phyloP scores from a whole-genome alignment of 2,888 invertebrate species.

The Thysanoteuthis rhombus region DNA sequence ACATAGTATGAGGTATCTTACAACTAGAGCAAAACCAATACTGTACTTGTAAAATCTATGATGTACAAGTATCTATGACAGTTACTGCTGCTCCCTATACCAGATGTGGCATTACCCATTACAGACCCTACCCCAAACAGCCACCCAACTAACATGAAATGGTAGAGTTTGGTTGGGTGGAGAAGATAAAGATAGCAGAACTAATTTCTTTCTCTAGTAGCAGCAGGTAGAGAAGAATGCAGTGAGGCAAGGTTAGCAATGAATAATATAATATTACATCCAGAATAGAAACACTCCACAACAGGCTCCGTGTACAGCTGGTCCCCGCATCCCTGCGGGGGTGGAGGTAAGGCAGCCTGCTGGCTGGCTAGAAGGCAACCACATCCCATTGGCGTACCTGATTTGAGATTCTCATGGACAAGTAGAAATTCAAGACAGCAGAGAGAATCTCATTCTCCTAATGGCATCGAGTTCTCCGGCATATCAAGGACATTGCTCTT shows the following conservation, averaged over 20 bases:
- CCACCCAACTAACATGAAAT: neutral
- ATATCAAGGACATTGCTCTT: neutral
- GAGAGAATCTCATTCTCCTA: neutral
- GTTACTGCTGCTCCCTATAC: neutral
- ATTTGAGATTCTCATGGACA: neutral
- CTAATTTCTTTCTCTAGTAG: neutral
- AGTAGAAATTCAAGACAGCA: neutral
- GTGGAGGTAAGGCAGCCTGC: neutral
- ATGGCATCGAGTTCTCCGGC: neutral
- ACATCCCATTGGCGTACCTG: neutral
- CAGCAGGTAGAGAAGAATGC: conserved; percentile 1
- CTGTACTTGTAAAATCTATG: neutral
- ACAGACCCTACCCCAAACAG: neutral
- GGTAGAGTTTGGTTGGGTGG: neutral
- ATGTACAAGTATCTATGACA: neutral
- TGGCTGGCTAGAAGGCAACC: neutral
- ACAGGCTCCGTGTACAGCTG: neutral
- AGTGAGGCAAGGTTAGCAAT: conserved; percentile 12
- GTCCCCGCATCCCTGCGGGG: neutral
- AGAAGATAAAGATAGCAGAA: neutral
- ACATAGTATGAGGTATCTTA: neutral
- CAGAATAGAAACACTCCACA: neutral
- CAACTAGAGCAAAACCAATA: neutral
- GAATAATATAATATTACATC: neutral
- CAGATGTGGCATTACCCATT: neutral